Percentiles rank a stretch among this genome's conserved stretches.
These are phyloP conservation scores for Epizoanthus rinbou DNA, from an alignment of 92 coral and sea anemone species.

Conservation along the genomic window DNA sequence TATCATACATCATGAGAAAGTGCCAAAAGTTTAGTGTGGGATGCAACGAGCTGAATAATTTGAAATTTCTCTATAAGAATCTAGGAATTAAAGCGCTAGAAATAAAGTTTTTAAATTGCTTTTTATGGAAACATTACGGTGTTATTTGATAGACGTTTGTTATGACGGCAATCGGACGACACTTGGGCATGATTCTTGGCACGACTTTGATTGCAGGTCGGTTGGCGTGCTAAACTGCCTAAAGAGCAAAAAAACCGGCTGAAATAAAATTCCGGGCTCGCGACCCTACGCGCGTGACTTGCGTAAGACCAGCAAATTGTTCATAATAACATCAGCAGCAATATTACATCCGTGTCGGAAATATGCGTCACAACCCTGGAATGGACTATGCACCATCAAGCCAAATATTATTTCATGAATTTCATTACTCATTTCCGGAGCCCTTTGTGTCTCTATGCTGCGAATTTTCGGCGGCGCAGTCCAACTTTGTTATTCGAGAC, in stretches of 20 bases:
- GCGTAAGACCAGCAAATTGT: not conserved
- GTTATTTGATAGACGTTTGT: too few relatives aligned
- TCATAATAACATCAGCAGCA: not conserved
- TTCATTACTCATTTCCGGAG: constrained; percentile 7
- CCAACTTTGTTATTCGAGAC: too few relatives aligned
- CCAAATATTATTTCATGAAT: constrained; percentile 15
- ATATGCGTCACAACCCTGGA: constrained; percentile 33
- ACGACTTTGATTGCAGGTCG: not conserved
- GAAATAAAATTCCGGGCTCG: not conserved
- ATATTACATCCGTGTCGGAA: constrained; percentile 34
- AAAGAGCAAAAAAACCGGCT: not conserved
- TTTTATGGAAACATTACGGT: too few relatives aligned
- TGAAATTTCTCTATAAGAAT: too few relatives aligned
- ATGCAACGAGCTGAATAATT: too few relatives aligned
- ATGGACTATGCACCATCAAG: not conserved
- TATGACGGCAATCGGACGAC: too few relatives aligned
- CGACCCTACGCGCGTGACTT: not conserved
- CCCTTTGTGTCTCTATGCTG: not conserved
- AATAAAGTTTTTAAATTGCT: too few relatives aligned
- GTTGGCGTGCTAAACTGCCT: not conserved
- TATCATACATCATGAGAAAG: not conserved
- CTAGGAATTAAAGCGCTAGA: too few relatives aligned
- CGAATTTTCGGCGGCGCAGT: too few relatives aligned
- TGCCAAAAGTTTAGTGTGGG: too few relatives aligned
- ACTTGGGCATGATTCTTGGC: too few relatives aligned